A percentile compares a stretch with the other conserved stretches of the same genome.
phyloP scores from a whole-genome alignment of 37 sponge, comb jelly and placozoan species.

The Spongilla lacustris region DNA sequence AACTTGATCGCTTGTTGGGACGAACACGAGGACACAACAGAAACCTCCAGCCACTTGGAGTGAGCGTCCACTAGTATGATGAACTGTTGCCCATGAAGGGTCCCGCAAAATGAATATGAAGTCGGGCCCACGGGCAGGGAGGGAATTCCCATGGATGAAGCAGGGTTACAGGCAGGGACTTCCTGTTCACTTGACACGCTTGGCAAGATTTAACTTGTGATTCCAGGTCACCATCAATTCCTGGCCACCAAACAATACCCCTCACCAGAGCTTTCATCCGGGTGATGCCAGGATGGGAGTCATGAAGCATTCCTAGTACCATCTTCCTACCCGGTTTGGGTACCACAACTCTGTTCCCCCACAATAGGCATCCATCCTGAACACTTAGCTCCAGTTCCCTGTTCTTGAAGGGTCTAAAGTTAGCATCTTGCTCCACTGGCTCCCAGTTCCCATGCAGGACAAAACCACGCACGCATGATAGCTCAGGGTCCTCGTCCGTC shows the following conservation, averaged over 20 bases:
- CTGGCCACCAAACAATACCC: conserved; percentile 24
- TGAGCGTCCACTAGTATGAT: conserved; percentile 41
- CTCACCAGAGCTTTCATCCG: conserved; percentile 26
- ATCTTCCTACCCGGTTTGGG: neutral
- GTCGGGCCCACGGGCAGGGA: conserved; percentile 19
- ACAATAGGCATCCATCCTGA: conserved; percentile 11
- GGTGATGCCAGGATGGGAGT: conserved; percentile 25
- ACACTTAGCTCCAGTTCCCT: conserved; percentile 18
- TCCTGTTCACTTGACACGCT: conserved; percentile 16
- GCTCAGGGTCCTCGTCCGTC: neutral
- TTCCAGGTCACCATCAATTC: conserved; percentile 21
- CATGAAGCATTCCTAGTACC: conserved; percentile 17
- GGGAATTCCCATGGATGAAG: conserved; percentile 49
- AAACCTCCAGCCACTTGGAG: conserved; percentile 56
- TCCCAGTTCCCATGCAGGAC: neutral
- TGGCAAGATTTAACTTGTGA: conserved; percentile 1
- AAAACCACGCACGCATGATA: conserved; percentile 6
- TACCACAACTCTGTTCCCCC: neutral
- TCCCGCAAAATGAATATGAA: conserved; percentile 34
- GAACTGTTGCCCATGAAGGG: conserved; percentile 23
- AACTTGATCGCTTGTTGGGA: conserved; percentile 10
- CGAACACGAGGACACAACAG: conserved; percentile 4
- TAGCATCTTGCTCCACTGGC: neutral
- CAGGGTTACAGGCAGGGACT: conserved; percentile 11
- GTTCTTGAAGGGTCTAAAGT: conserved; percentile 9